Base-by-base conservation (phyloP, 2,797 vertebrate genomes). In the Sebastiscus tertius region DNA sequence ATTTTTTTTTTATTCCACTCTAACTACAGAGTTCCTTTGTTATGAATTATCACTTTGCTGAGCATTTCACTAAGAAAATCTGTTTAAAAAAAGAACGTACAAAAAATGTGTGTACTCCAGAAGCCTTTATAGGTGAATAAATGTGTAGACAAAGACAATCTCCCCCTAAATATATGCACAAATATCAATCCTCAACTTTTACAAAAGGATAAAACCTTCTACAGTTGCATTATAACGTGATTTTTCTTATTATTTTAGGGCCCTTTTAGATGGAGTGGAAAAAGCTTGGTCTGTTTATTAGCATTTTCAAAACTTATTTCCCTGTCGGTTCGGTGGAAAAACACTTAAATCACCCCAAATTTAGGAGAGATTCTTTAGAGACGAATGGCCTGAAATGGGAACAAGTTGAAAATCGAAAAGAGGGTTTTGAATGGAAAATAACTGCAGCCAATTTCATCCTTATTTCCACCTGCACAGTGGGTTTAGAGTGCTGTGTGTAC, bases 361-460 rank as follows among this genome's bases (percentile, higher is more conserved):
- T 84, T 80, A 58, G 56, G 33, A 72, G 56, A 77, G n/a, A 84
- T 86, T 86, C 78, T 90, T 82, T 31, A 67, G 78, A 86, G 75
- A 72, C 14, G 22, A 86, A 78, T 73, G 77, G 81, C 70, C 72
- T 88, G 80, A 90, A 91, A 89, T 85, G 77, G 87, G 90, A 88
- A 93, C 55, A 59, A 79, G 77, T 59, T 93, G 86, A 90, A 90
- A 90, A 89, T 87, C 58, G 80, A 86, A 88, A 49, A 91, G 46
- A 87, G 63, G 73, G 54, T 86, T 88, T 84, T 87, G 88, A 93
- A 93, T 87, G 83, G 86, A 92, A 84, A 88, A 82, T 74, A 92
- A 92, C 90, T 89, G 80, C 80, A 84, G 85, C 81, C 88, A 88
- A 91, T 93, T 94, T 93, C 79, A 87, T 90, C 65, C 84, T 84